Conservation (phyloP, 2,113 vertebrate species). For the Ceyx margarethae region DNA sequence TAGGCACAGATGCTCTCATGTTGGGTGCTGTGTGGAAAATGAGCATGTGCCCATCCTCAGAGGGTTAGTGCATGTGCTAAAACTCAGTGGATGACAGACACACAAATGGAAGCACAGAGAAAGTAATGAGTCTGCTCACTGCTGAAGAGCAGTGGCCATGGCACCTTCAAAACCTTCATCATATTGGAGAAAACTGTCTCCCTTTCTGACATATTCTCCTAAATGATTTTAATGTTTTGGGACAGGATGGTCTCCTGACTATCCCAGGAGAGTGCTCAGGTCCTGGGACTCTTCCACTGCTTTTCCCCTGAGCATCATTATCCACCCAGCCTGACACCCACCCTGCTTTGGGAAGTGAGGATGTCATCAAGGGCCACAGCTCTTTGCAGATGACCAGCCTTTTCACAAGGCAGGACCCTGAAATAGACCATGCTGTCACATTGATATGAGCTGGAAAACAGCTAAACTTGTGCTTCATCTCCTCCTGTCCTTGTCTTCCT, state of each 20-base stretch:
- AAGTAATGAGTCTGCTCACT: neutral
- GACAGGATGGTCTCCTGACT: neutral
- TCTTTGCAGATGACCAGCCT: neutral
- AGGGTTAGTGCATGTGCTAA: neutral
- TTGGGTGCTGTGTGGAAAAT: neutral
- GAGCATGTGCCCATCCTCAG: neutral
- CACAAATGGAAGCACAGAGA: neutral
- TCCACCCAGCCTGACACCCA: neutral
- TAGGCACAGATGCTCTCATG: neutral
- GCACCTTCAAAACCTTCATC: neutral
- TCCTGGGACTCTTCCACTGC: neutral
- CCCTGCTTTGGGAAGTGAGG: neutral
- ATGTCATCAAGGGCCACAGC: neutral
- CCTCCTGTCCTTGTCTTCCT: neutral
- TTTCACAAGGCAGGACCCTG: neutral
- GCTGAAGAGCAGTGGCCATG: neutral
- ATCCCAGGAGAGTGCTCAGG: neutral
- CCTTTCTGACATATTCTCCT: neutral
- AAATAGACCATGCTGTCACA: neutral
- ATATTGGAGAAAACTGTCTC: accelerated
- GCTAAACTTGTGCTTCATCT: neutral
- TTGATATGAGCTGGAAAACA: neutral
- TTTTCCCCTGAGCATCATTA: neutral
- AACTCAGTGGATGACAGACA: neutral
- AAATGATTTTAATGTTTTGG: neutral